A percentile compares a stretch with the other conserved stretches of the same genome.
Conservation (phyloP, 2,113 vertebrate species). For the Brienomyrus longianalis region DNA sequence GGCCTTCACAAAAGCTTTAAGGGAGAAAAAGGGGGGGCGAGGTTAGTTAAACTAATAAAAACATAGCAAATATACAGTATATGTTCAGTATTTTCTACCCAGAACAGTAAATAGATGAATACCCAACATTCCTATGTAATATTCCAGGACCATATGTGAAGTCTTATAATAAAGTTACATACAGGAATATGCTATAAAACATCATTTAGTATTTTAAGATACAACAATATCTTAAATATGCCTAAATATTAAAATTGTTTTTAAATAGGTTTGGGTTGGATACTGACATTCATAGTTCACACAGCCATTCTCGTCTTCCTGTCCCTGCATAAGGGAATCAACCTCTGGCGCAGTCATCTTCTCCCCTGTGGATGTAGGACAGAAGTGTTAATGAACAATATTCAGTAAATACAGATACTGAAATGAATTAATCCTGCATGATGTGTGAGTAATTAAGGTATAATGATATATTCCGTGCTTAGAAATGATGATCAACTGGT, state of each 20-base stretch:
- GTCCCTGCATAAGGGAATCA: conserved; percentile 82
- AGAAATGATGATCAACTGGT: background rate
- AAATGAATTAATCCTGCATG: background rate
- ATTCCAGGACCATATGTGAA: background rate
- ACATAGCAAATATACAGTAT: too few relatives aligned
- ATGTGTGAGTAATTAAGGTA: background rate
- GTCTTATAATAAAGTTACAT: background rate
- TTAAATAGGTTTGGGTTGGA: background rate
- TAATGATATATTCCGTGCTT: background rate
- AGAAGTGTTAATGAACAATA: background rate
- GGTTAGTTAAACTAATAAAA: background rate
- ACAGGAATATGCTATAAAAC: background rate
- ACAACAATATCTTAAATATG: background rate
- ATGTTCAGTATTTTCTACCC: background rate
- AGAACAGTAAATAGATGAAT: background rate
- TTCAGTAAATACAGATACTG: background rate
- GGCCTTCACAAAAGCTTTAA: conserved; percentile 92
- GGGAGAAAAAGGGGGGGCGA: background rate
- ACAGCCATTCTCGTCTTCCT: conserved; percentile 94
- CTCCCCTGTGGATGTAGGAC: conserved; percentile 69
- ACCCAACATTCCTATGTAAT: background rate
- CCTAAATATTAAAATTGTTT: background rate
- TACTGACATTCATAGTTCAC: conserved; percentile 89
- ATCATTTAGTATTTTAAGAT: background rate
- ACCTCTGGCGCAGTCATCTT: conserved; percentile 92